These are phyloP conservation scores for Montifringilla adamsi DNA, from an alignment of 2,113 vertebrate genomes.

Conservation along the genomic window DNA sequence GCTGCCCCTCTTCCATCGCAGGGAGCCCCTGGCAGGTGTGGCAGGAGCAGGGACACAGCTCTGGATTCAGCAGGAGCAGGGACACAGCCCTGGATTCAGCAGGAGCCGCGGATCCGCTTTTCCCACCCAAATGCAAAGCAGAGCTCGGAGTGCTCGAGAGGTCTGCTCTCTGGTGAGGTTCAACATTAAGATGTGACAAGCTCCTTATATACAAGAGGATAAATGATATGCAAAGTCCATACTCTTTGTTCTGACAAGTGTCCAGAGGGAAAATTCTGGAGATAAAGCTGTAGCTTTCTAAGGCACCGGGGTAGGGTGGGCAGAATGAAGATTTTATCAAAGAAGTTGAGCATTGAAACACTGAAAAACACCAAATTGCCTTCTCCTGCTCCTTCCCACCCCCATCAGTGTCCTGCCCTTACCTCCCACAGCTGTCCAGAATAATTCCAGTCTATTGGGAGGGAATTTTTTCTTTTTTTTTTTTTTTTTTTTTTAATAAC, in stretches of 20 bases:
- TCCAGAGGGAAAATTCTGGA: slow-evolving; percentile 65
- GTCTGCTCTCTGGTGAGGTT: slow-evolving; percentile 69
- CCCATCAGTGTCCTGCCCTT: neutral
- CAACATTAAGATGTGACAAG: slow-evolving; percentile 72
- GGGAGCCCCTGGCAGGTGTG: fast-evolving
- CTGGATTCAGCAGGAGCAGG: neutral
- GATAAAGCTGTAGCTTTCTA: slow-evolving; percentile 66
- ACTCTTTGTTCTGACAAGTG: slow-evolving; percentile 69
- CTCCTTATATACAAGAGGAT: slow-evolving; percentile 69
- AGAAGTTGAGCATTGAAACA: slow-evolving; percentile 36
- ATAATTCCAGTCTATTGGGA: neutral
- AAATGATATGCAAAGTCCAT: slow-evolving; percentile 72
- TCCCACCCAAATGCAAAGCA: slow-evolving; percentile 63
- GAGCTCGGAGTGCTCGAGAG: slow-evolving; percentile 2
- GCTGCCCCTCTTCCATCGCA: fast-evolving
- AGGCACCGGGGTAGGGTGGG: slow-evolving; percentile 57
- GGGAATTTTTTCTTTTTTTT: fast-evolving
- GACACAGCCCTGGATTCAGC: neutral
- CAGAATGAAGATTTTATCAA: slow-evolving; percentile 65
- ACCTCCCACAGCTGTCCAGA: neutral
- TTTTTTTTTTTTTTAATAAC: neutral
- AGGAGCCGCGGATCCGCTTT: neutral
- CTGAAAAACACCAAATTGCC: neutral
- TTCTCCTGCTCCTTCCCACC: neutral
- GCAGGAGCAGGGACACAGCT: neutral